These are phyloP conservation scores for Brevimyrus niger DNA, from an alignment of 2,113 vertebrate genomes.

Conservation along the genomic window DNA sequence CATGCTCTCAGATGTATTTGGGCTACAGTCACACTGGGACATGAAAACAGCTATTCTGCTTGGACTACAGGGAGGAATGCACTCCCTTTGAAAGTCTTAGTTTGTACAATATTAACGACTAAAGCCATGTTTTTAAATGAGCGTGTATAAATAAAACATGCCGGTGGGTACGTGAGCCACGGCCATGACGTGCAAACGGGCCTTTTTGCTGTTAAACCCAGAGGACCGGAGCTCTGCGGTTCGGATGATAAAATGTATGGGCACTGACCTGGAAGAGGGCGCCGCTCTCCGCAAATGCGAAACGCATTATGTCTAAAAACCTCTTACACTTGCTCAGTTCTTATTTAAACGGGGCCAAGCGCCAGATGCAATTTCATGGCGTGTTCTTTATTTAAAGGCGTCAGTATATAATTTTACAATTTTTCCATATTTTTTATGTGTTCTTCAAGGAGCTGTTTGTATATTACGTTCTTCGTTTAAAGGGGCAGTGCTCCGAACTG, in stretches of 20 bases:
- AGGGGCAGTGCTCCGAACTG: background rate
- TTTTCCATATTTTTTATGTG: background rate
- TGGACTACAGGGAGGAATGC: background rate
- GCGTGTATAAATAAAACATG: constrained; percentile 5
- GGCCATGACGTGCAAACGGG: background rate
- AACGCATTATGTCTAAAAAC: background rate
- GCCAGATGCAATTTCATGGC: background rate
- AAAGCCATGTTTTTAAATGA: background rate
- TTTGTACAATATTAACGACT: background rate
- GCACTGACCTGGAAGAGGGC: constrained; percentile 14
- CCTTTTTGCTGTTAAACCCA: background rate
- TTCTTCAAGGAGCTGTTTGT: background rate
- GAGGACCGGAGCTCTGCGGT: background rate
- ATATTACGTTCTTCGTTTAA: background rate
- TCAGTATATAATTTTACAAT: background rate
- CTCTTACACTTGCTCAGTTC: background rate
- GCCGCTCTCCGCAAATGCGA: background rate
- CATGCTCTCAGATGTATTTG: background rate
- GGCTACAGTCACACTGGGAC: background rate
- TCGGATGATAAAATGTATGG: background rate
- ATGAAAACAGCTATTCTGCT: background rate
- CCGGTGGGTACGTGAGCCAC: background rate
- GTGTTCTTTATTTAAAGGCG: background rate
- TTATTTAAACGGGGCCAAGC: background rate
- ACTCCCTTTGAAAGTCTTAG: background rate